Evolutionary conservation across 2,888 invertebrate species (phyloP).

Genomic region (Thalpophila matura): DNA sequence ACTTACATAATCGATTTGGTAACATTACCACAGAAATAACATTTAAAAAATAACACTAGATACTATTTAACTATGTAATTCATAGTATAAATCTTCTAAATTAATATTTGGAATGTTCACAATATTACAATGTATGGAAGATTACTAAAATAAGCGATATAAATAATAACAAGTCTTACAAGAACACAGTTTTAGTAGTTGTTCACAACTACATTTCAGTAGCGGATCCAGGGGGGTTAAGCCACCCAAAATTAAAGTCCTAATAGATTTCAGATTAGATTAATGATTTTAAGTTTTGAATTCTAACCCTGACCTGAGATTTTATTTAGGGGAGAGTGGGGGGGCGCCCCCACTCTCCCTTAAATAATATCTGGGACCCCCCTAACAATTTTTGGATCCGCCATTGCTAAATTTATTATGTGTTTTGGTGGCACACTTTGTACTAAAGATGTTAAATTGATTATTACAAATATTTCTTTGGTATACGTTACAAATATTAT

Average conservation of each 20-base stretch:
- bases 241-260: no score
- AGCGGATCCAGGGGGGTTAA: no score
- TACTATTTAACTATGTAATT: conserved; percentile 26
- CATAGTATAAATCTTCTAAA: conserved; percentile 37
- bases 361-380: no score
- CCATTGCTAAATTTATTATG: no score
- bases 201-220: conserved; percentile 9
- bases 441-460: conserved; percentile 43
- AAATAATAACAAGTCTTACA: conserved; percentile 50
- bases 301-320: no score
- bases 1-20: conserved; percentile 67
- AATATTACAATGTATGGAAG: conserved; percentile 39
- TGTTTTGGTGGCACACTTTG: conserved; percentile 51
- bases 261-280: no score
- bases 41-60: conserved; percentile 44
- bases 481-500: conserved; percentile 49
- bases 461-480: conserved; percentile 53
- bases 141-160: conserved; percentile 47
- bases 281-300: no score
- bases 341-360: no score
- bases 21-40: conserved; percentile 53
- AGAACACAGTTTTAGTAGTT: conserved; percentile 50
- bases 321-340: no score
- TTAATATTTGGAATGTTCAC: conserved; percentile 57
- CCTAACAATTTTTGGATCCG: no score